Conservation (phyloP, 2,797 vertebrate genomes). For the Oryzias sinensis region DNA sequence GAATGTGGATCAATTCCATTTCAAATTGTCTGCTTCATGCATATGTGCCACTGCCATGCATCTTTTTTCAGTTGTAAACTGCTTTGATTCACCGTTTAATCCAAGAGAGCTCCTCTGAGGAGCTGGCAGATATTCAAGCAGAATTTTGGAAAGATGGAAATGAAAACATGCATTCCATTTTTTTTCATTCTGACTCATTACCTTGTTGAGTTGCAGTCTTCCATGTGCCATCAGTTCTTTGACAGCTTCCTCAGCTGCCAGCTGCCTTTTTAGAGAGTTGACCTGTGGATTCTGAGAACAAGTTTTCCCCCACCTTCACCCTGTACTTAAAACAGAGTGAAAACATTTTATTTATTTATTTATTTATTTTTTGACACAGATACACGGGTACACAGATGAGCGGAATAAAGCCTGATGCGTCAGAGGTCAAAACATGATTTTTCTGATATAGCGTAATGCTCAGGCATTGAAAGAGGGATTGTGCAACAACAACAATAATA, state of each 20-base stretch:
- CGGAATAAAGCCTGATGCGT: not conserved
- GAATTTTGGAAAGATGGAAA: not conserved
- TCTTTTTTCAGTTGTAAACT: conserved; percentile 1
- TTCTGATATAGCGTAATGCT: not conserved
- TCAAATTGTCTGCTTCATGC: conserved; percentile 6
- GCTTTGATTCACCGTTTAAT: conserved; percentile 2
- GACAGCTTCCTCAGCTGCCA: conserved; percentile 93
- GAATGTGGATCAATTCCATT: conserved; percentile 1
- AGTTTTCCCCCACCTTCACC: conserved; percentile 87
- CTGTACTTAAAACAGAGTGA: conserved; percentile 95
- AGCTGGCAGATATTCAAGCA: not conserved
- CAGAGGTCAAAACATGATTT: conserved; percentile 2
- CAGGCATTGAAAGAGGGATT: not conserved
- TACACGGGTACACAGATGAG: conserved; percentile 12
- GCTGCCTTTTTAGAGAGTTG: conserved; percentile 90
- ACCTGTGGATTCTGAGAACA: conserved; percentile 87
- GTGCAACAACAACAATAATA: not conserved
- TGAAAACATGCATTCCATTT: too few species aligned
- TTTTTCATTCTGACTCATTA: conserved; percentile 30
- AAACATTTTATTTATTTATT: too few species aligned
- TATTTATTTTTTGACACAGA: too few species aligned
- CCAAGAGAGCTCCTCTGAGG: conserved; percentile 1
- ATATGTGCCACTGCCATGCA: not conserved
- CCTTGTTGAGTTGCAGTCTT: conserved; percentile 80
- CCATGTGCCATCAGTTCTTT: conserved; percentile 86